phyloP scores from a whole-genome alignment of 2,113 vertebrate genomes.

The Proteles cristata region DNA sequence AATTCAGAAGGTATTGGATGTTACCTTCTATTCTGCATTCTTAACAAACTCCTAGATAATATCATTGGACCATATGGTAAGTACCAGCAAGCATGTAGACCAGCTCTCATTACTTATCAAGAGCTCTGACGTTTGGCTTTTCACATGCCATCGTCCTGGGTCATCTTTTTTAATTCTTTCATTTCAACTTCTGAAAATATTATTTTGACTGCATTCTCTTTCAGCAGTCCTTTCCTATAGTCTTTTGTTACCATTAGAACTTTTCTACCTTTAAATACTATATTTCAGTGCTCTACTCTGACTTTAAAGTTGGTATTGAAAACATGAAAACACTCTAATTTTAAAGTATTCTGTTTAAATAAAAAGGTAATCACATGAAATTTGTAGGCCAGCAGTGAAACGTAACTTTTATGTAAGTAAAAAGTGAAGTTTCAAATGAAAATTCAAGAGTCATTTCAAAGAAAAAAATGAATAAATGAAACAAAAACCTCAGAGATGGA shows the following conservation, averaged over 20 bases:
- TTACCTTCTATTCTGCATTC: not conserved
- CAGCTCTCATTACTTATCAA: not conserved
- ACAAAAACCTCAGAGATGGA: not conserved
- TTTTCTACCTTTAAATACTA: not conserved
- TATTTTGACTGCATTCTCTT: not conserved
- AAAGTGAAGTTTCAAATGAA: constrained; percentile 9
- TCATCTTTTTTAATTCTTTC: not conserved
- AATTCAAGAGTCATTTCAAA: not conserved
- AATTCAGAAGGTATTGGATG: not conserved
- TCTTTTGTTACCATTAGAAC: not conserved
- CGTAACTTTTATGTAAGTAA: constrained; percentile 22
- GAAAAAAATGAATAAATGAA: not conserved
- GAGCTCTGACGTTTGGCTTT: not conserved
- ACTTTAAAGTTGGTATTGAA: not conserved
- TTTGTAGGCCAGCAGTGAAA: not conserved
- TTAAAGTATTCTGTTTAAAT: not conserved
- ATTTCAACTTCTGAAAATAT: not conserved
- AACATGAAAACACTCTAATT: not conserved
- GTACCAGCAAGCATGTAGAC: not conserved
- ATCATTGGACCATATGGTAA: not conserved
- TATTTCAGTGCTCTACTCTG: not conserved
- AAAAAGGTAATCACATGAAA: constrained; percentile 2
- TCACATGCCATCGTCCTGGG: not conserved
- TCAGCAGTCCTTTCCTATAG: not conserved
- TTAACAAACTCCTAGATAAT: not conserved